Conservation (phyloP, 2,797 vertebrate genomes). For the Acanthurus leucopareius region DNA sequence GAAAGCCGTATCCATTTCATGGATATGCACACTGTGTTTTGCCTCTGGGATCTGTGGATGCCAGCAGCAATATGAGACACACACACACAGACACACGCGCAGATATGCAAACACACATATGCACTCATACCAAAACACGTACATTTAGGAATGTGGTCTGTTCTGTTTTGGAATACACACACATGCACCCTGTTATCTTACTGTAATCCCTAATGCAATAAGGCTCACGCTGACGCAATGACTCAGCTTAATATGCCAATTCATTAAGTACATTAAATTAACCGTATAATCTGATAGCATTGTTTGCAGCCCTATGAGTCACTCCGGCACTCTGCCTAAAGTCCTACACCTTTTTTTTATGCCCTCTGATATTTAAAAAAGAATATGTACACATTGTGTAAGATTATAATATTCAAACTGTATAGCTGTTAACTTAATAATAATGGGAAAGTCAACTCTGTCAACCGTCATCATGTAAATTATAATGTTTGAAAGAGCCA, state of each 20-base stretch:
- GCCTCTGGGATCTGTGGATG: conserved; percentile 68
- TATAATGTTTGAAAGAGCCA: conserved; percentile 1
- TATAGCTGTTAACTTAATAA: not conserved
- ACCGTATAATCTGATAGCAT: conserved; percentile 18
- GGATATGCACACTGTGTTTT: conserved; percentile 53
- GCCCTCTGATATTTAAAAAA: not conserved
- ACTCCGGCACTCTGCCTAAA: not conserved
- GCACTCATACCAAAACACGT: conserved; percentile 13
- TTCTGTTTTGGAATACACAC: conserved; percentile 24
- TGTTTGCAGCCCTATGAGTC: conserved; percentile 30
- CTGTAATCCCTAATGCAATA: conserved; percentile 43
- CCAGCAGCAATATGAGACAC: conserved; percentile 75
- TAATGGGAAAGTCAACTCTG: not conserved
- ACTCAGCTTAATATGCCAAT: conserved; percentile 21
- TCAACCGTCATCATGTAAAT: not conserved
- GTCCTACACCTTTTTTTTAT: not conserved
- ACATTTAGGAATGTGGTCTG: conserved; percentile 36
- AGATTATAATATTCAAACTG: not conserved
- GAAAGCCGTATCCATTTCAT: conserved; percentile 78
- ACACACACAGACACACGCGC: not conserved
- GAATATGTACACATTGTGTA: not conserved
- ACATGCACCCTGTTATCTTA: conserved; percentile 13
- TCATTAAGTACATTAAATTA: conserved; percentile 38
- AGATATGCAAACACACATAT: conserved; percentile 26
- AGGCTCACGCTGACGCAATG: conserved; percentile 10